Percentiles rank a stretch among this genome's conserved stretches.
Conservation (phyloP, 2,113 vertebrate species). For the Nasalis larvatus region DNA sequence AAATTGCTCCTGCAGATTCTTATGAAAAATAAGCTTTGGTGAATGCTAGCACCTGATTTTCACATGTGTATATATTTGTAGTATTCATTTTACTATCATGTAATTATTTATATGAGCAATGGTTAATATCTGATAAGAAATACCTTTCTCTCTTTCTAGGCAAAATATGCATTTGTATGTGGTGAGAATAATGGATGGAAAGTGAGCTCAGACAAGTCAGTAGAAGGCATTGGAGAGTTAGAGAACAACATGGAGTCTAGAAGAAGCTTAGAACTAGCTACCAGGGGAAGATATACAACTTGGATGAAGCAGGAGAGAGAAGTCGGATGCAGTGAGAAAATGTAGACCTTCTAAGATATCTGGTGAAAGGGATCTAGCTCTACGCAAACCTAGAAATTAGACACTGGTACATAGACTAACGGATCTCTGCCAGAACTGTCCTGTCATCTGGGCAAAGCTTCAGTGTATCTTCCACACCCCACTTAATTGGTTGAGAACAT, state of each 20-base stretch:
- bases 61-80: not conserved
- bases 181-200: not conserved
- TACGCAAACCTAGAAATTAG: not conserved
- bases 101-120: not conserved
- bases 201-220: not conserved
- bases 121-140: not conserved
- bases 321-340: not conserved
- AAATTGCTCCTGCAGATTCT: not conserved
- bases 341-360: not conserved
- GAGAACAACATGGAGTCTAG: not conserved
- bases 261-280: not conserved
- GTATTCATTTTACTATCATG: not conserved
- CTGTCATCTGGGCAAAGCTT: not conserved
- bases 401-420: not conserved
- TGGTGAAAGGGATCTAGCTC: not conserved
- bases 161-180: not conserved
- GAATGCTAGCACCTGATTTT: not conserved
- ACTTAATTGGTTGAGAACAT: not conserved
- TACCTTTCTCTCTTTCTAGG: not conserved
- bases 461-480: not conserved
- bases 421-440: not conserved
- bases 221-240: not conserved
- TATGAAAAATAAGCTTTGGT: constrained; percentile 40
- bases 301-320: not conserved
- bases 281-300: fast-evolving